These are phyloP conservation scores for Drosophila setifemur DNA, from an alignment of 1,140 invertebrate genomes.

Conservation along the genomic window DNA sequence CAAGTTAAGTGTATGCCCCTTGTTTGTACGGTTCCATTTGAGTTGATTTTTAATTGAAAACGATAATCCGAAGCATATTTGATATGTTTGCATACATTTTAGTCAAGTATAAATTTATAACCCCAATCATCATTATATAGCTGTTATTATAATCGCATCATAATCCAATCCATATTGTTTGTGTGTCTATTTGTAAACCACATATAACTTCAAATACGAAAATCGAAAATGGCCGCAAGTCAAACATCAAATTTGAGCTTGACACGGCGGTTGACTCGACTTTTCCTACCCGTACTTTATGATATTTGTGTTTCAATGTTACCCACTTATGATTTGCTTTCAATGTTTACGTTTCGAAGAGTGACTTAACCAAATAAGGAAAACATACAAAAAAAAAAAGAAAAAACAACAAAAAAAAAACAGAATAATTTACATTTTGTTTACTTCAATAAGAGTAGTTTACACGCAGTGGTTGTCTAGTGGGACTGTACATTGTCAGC, in stretches of 20 bases:
- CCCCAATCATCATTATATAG: constrained; percentile 20
- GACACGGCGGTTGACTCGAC: constrained; percentile 34
- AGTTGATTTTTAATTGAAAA: constrained; percentile 36
- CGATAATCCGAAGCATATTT: constrained; percentile 21
- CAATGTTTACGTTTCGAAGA: constrained; percentile 64
- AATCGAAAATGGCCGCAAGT: constrained; percentile 39
- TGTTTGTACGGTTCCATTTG: constrained; percentile 29
- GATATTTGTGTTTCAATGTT: constrained; percentile 67
- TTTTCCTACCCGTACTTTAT: constrained; percentile 32
- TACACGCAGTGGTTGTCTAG: constrained; percentile 83
- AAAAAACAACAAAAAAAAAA: constrained; percentile 30
- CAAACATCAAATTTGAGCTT: constrained; percentile 47
- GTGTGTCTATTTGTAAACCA: constrained; percentile 53
- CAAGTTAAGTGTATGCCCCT: constrained; percentile 2
- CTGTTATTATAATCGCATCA: constrained; percentile 52
- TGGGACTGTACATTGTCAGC: constrained; percentile 85
- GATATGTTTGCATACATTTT: constrained; percentile 16
- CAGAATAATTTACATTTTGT: constrained; percentile 63
- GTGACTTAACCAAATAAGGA: constrained; percentile 44
- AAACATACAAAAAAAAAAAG: constrained; percentile 23
- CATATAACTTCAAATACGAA: constrained; percentile 28
- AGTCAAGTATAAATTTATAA: constrained; percentile 18
- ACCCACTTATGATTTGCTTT: constrained; percentile 72
- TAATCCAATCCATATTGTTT: constrained; percentile 80
- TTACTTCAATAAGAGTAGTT: constrained; percentile 83